Evolutionary conservation across 1,140 invertebrate species (phyloP).

Genomic region (Spodoptera frugiperda): DNA sequence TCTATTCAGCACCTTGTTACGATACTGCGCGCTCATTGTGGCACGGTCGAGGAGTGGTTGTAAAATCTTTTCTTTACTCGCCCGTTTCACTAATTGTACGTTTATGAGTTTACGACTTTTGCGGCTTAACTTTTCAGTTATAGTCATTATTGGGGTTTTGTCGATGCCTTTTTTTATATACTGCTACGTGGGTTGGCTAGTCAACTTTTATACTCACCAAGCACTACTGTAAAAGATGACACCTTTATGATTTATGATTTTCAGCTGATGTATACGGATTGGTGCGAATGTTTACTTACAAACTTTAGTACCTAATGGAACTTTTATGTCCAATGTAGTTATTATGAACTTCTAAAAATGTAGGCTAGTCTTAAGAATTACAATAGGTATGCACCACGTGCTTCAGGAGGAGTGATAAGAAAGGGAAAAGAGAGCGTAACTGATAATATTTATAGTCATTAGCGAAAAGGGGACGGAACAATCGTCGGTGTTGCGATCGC

Average conservation of each 20-base stretch:
- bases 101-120: constrained; percentile 85
- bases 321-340: background rate
- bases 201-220: constrained; percentile 1
- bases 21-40: constrained; percentile 85
- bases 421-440: constrained; percentile 80
- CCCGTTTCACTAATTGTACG: constrained; percentile 86
- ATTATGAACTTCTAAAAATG: background rate
- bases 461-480: constrained; percentile 85
- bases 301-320: background rate
- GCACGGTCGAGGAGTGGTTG: constrained; percentile 82
- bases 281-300: background rate
- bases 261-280: constrained; percentile 17
- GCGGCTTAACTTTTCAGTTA: constrained; percentile 81
- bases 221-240: constrained; percentile 18
- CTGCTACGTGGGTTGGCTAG: constrained; percentile 31
- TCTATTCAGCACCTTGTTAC: constrained; percentile 87
- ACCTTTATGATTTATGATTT: constrained; percentile 42
- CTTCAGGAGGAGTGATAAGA: constrained; percentile 79
- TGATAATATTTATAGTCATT: constrained; percentile 86
- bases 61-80: constrained; percentile 86
- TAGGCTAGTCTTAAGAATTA: constrained; percentile 18
- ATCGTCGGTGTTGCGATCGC: constrained; percentile 73
- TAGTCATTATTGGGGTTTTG: constrained; percentile 77
- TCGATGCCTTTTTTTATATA: constrained; percentile 65
- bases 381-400: constrained; percentile 65